Conservation (phyloP, 2,113 vertebrate genomes). For the Mastomys coucha region DNA sequence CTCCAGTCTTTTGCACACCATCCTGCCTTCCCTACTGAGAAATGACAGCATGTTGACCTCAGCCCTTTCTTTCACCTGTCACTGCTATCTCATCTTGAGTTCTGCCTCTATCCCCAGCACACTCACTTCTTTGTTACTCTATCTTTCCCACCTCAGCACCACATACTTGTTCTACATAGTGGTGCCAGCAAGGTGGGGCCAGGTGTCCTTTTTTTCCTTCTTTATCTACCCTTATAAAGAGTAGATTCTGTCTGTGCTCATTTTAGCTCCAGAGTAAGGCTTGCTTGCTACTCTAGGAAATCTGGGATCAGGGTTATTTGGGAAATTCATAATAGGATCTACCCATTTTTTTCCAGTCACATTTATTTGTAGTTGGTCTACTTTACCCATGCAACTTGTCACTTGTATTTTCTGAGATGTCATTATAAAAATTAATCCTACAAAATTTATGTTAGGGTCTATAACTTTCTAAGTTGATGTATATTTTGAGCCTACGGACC, state of each 20-base stretch:
- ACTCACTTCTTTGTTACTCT: neutral
- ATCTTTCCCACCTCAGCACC: neutral
- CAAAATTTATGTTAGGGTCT: neutral
- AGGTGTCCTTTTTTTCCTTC: neutral
- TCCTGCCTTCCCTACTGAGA: neutral
- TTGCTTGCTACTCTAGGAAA: neutral
- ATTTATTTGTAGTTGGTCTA: neutral
- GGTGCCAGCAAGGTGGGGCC: neutral
- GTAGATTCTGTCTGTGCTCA: neutral
- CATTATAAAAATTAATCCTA: neutral
- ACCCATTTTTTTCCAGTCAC: neutral
- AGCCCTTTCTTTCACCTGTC: neutral
- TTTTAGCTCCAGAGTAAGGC: neutral
- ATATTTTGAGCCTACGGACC: neutral
- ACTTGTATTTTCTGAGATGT: neutral
- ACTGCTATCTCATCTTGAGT: neutral
- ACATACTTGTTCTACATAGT: neutral
- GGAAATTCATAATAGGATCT: neutral
- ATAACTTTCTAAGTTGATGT: conserved; percentile 2
- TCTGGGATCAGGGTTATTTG: neutral
- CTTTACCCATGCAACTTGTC: neutral
- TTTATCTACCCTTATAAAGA: neutral
- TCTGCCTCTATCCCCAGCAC: neutral
- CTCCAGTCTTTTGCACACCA: neutral
- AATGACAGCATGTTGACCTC: neutral